A percentile compares a stretch with the other conserved stretches of the same genome.
phyloP scores from a whole-genome alignment of 2,797 vertebrate species.

The Catostomus latipinnis region DNA sequence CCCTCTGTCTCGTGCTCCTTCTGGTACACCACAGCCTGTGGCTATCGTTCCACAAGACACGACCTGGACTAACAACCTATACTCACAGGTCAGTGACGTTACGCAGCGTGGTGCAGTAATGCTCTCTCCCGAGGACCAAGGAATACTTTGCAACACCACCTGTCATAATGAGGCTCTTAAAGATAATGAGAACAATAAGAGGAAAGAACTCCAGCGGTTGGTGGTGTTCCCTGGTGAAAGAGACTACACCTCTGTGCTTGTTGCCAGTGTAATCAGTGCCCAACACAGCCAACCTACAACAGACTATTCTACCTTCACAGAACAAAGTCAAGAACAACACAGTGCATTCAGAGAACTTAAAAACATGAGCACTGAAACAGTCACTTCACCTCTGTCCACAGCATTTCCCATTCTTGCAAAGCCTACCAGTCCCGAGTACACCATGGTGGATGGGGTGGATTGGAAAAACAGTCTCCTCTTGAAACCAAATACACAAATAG shows the following conservation, averaged over 20 bases:
- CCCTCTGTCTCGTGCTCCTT: background rate
- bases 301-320: conserved; percentile 68
- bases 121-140: conserved; percentile 86
- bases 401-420: conserved; percentile 58
- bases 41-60: conserved; percentile 51
- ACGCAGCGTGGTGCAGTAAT: conserved; percentile 88
- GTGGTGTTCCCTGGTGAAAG: conserved; percentile 59
- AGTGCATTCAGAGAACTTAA: background rate
- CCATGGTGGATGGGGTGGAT: conserved; percentile 86
- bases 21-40: conserved; percentile 1
- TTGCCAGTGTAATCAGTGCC: conserved; percentile 71
- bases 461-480: conserved; percentile 89
- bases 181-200: conserved; percentile 36
- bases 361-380: conserved; percentile 62
- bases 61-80: conserved; percentile 76
- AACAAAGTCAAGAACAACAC: conserved; percentile 58
- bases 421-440: conserved; percentile 85
- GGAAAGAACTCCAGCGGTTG: conserved; percentile 55
- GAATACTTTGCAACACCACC: conserved; percentile 58
- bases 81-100: conserved; percentile 92
- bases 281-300: conserved; percentile 60
- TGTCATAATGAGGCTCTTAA: conserved; percentile 56
- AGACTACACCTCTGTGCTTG: conserved; percentile 84
- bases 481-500: conserved; percentile 74
- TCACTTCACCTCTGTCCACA: conserved; percentile 49